Base-by-base conservation (phyloP, 2,888 invertebrate genomes). In the Chaetogeoica ovagalla region DNA sequence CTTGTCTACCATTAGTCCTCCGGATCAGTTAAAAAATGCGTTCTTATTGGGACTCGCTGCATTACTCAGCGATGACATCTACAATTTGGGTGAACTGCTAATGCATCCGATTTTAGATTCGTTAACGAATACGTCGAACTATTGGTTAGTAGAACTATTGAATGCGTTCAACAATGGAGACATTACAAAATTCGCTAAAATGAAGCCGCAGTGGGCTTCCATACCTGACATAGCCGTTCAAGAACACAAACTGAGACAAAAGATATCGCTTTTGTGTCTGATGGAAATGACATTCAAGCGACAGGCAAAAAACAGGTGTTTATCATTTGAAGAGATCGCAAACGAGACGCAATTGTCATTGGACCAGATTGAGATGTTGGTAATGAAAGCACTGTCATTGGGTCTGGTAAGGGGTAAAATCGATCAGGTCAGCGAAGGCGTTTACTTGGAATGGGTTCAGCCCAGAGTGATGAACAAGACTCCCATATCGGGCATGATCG, bases 351-450 rank as follows among this genome's bases (percentile, higher is more conserved):
- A 93, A 83, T 88, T 98, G 81, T 94, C 94, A 0, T 87, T 91
- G 0, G 91, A 93, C 83, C 94, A 96, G 86, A 96, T 99, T 30
- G 99, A 99, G 86, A 89, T 97, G 82, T 88, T 99, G 66, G 95
- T 99, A 0, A 99, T 99, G 98, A 97, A 97, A 87, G 98, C 98
- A 0, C 87, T 99, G 43, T 95, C 98, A 0, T 93, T 97, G 86
- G 96, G 95, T 37, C 89, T 99, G 21, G 95, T 99, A 7, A 91
- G 93, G 81, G 99, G 98, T 1, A 94, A 94, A 82, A 97, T 98
- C 83, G 98, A 98, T 88, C 96, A 98, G 88, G 96, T 97, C 52
- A 89, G 89, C 43, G 88, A 87, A 83, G 91, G 89, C 74, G 93
- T 94, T 2, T 91, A 92, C 85, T 91, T 94, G 90, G 92, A 92